phyloP scores from a whole-genome alignment of 2,797 vertebrate genomes.

The Numenius phaeopus region DNA sequence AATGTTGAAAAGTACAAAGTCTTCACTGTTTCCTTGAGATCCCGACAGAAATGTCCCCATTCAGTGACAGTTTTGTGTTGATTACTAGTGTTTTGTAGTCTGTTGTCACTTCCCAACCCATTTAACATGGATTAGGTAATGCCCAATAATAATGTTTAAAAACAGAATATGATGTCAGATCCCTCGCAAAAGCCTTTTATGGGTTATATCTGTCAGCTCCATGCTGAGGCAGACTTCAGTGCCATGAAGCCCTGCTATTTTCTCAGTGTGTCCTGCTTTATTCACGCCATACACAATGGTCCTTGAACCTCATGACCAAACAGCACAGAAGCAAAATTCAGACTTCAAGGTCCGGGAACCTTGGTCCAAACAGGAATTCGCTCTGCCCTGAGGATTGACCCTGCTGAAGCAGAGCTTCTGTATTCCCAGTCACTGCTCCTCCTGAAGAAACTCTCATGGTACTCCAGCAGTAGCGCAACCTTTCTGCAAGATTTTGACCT shows the following conservation, averaged over 20 bases:
- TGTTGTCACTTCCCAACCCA: constrained; percentile 41
- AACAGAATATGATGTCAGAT: constrained; percentile 47
- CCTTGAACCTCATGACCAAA: not conserved
- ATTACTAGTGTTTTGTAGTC: not conserved
- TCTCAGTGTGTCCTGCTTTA: not conserved
- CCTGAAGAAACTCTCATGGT: accelerated
- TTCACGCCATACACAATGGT: not conserved
- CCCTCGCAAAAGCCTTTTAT: constrained; percentile 7
- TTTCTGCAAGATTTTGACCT: not conserved
- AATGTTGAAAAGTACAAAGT: constrained; percentile 53
- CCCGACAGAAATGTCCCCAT: not conserved
- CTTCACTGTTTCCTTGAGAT: not conserved
- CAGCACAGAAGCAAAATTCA: not conserved
- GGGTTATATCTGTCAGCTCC: constrained; percentile 20
- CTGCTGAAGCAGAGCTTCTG: not conserved
- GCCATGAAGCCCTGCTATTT: not conserved
- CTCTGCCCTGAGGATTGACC: not conserved
- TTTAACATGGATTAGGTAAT: constrained; percentile 57
- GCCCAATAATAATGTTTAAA: constrained; percentile 20
- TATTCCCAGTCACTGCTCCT: not conserved
- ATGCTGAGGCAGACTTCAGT: not conserved
- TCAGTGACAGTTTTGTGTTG: constrained; percentile 49
- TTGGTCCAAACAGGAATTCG: accelerated
- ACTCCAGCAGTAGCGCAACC: not conserved
- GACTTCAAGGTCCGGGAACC: not conserved